Evolutionary conservation across 1,140 invertebrate genomes (phyloP).

Genomic region (Gryon sp.): DNA sequence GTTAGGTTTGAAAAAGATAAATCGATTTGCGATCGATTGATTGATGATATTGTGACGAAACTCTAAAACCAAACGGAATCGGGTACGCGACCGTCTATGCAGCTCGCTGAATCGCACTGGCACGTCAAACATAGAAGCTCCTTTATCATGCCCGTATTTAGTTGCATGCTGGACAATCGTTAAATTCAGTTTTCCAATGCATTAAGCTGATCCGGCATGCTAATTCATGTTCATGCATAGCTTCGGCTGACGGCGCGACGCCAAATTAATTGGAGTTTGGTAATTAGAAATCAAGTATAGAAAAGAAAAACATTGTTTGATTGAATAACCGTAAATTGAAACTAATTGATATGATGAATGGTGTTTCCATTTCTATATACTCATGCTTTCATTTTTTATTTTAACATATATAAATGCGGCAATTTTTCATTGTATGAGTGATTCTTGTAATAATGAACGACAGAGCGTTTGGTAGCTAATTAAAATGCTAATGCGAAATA

Average conservation of each 20-base stretch:
- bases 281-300: slow-evolving; percentile 43
- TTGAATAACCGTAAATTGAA: slow-evolving; percentile 3
- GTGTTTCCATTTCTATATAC: not conserved
- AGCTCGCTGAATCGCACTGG: slow-evolving; percentile 25
- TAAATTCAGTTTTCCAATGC: slow-evolving; percentile 17
- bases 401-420: not conserved
- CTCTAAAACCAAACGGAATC: slow-evolving; percentile 8
- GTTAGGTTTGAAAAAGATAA: slow-evolving; percentile 44
- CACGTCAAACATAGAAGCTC: slow-evolving; percentile 12
- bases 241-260: slow-evolving; percentile 5
- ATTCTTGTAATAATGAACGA: not conserved
- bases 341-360: slow-evolving; percentile 24
- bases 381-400: slow-evolving; percentile 8
- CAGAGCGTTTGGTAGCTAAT: no score
- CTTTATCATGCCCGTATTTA: slow-evolving; percentile 36
- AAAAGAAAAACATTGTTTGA: slow-evolving; percentile 1
- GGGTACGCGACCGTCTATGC: slow-evolving; percentile 22
- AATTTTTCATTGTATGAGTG: no score
- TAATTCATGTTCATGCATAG: slow-evolving; percentile 22
- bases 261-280: slow-evolving; percentile 23
- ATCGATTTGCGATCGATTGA: slow-evolving; percentile 34
- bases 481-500: no score
- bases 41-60: slow-evolving; percentile 48
- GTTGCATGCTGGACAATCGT: slow-evolving; percentile 36
- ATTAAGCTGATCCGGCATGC: slow-evolving; percentile 38